Evolutionary conservation across 1,140 invertebrate species (phyloP).

Genomic region (Papilio helenus): DNA sequence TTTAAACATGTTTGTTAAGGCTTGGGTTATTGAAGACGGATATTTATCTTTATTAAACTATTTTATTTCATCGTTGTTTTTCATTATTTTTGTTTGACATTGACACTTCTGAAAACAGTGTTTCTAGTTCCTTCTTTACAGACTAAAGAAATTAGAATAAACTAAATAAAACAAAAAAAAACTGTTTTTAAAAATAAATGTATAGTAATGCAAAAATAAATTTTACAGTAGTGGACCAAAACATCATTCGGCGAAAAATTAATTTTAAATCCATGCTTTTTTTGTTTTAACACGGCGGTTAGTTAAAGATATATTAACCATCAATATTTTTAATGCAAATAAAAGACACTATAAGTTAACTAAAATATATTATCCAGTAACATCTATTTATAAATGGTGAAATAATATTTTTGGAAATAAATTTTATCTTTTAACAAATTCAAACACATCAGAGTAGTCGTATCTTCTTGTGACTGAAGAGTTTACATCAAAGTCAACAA

Average conservation of each 20-base stretch:
- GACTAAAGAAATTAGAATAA: background rate
- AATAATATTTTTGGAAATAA: background rate
- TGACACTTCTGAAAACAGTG: background rate
- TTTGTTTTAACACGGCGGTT: too few relatives aligned
- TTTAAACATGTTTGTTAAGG: conserved; percentile 60
- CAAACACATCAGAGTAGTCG: conserved; percentile 67
- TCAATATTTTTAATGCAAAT: background rate
- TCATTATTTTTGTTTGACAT: conserved; percentile 24
- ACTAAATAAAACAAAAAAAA: too few relatives aligned
- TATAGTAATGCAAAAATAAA: too few relatives aligned
- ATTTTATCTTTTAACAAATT: conserved; percentile 48
- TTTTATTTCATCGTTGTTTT: conserved; percentile 43
- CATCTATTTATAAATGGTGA: background rate
- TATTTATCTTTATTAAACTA: conserved; percentile 40
- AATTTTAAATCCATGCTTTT: too few relatives aligned
- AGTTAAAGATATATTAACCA: background rate
- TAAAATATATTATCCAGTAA: conserved; percentile 13
- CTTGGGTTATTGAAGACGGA: conserved; percentile 28
- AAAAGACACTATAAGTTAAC: background rate
- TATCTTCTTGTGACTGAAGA: conserved; percentile 34
- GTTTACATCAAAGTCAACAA: conserved; percentile 63
- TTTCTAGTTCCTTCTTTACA: background rate
- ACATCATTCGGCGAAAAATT: too few relatives aligned
- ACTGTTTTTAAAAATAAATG: too few relatives aligned
- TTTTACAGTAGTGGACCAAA: too few relatives aligned